Conservation (phyloP, 2,888 invertebrate genomes). For the Mythimna vitellina region DNA sequence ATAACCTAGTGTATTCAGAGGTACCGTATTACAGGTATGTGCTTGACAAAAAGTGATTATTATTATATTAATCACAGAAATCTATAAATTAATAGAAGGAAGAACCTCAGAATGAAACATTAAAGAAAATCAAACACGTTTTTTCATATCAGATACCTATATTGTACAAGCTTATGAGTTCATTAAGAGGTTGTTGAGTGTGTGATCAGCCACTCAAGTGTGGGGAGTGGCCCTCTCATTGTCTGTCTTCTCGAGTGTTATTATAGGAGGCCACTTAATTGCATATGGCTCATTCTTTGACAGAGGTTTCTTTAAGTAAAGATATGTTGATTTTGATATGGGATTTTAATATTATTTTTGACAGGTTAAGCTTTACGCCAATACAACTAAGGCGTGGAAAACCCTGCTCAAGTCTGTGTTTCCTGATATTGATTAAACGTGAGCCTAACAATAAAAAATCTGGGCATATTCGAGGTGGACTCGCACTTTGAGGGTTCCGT, state of each 20-base stretch:
- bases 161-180: not conserved
- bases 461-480: no score
- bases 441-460: no score
- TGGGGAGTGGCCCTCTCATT: conserved; percentile 1
- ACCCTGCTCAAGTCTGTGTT: no score
- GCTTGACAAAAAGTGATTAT: no score
- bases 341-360: not conserved
- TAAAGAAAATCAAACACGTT: conserved; percentile 11
- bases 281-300: not conserved
- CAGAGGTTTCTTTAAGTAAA: not conserved
- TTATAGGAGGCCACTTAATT: conserved; percentile 17
- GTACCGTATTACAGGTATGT: no score
- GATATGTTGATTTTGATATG: not conserved
- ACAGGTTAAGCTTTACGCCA: no score
- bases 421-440: no score
- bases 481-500: no score
- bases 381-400: no score
- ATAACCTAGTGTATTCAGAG: no score
- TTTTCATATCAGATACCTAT: not conserved
- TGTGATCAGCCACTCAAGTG: conserved; percentile 12
- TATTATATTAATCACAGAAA: no score
- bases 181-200: conserved; percentile 26
- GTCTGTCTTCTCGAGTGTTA: conserved; percentile 24
- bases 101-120: not conserved
- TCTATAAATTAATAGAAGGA: not conserved